Base-by-base conservation (phyloP, 2,113 vertebrate species). In the Atherinomorus stipes region DNA sequence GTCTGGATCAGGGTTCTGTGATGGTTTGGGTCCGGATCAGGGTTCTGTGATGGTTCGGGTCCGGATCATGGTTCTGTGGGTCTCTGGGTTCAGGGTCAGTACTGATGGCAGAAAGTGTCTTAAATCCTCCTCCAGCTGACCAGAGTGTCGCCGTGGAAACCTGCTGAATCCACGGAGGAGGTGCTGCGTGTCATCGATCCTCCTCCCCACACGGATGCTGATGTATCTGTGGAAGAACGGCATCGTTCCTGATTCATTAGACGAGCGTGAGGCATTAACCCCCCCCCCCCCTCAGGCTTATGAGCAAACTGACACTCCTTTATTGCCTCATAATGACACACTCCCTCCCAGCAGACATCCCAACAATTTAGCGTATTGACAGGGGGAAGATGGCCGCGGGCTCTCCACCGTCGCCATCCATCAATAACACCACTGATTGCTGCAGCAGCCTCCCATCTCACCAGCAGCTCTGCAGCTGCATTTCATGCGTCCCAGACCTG, bases 361-460 rank as follows among this genome's bases (percentile, higher is more conserved):
- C 25, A 26, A 38, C 60, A 58, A 53, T 44, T 74, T 58, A 64
- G 65, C 58, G 74, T 78, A 76, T 79, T 68, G 85, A 87, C 72
- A 40, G 47, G 64, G 47, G 11, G 53, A 50, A 73, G 42, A 74
- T 42, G 52, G 23, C 58, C 61, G 40, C 69, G 53, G 25, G 57
- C 34, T 63, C 54, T 63, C 22, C 50, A 47, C 38, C 58, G 68
- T 10, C 4, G 1, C 82, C 44, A 31, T 63, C 45, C 21, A 25
- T 31, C 81, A 72, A 78, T 84, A 80, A 87, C 22, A 66, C 49
- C 42, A 22, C 44, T 71, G 56, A 76, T 73, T 72, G 71, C 21
- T 54, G 57, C 37, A 16, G 22, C 2, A 25, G 9, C 16, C 28
- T 28, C 6, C 28, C 6, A 28, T 4, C 6, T 28, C 28, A 4